These are phyloP conservation scores for Indri indri DNA, from an alignment of 2,113 vertebrate genomes.

Conservation along the genomic window DNA sequence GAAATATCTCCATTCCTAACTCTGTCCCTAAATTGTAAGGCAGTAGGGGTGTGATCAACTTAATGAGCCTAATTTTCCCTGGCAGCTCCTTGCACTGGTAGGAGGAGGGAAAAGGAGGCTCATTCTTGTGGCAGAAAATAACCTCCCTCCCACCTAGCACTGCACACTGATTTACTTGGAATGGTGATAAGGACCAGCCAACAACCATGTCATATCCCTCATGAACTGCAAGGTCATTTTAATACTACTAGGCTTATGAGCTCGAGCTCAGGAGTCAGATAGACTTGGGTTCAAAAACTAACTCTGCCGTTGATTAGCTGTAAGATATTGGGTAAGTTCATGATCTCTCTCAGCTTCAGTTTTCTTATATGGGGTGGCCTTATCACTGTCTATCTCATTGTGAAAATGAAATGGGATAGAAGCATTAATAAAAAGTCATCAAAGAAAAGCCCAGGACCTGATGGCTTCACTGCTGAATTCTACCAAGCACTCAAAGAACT, in stretches of 20 bases:
- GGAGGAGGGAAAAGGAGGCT: not conserved
- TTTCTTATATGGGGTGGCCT: not conserved
- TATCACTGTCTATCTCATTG: not conserved
- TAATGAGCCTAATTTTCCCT: slow-evolving; percentile 41
- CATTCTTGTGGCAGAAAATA: not conserved
- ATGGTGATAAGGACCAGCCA: not conserved
- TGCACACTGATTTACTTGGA: not conserved
- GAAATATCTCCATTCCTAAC: not conserved
- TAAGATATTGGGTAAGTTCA: not conserved
- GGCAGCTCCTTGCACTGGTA: not conserved
- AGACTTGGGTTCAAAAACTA: not conserved
- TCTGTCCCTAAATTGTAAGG: slow-evolving; percentile 3
- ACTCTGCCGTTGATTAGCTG: not conserved
- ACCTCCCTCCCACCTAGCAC: not conserved
- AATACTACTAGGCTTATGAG: not conserved
- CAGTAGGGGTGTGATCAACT: not conserved
- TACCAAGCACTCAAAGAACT: no score
- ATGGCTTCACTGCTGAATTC: no score
- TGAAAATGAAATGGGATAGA: not conserved
- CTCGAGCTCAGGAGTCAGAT: not conserved
- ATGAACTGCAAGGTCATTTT: not conserved
- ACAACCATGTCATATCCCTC: not conserved
- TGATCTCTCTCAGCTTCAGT: not conserved
- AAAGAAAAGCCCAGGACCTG: not conserved
- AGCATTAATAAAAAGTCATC: not conserved